Percentiles rank a stretch among this genome's conserved stretches.
phyloP scores from a whole-genome alignment of 2,888 invertebrate genomes.

The Rhyacophila evoluta region DNA sequence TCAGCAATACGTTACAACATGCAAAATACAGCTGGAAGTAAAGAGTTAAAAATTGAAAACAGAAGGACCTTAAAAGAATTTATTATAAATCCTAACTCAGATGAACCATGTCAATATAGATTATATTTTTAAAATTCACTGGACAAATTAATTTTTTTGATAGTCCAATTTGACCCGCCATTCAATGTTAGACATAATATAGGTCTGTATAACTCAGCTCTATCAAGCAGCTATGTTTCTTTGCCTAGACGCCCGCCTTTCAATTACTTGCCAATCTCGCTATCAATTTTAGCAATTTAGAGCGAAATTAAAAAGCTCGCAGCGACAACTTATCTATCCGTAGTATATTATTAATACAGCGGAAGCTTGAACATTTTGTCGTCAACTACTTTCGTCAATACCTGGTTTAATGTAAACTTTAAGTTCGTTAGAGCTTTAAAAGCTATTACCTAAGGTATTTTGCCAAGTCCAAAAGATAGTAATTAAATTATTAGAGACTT shows the following conservation, averaged over 20 bases:
- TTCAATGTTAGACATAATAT: too few species aligned
- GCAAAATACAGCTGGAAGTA: too few species aligned
- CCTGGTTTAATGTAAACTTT: background rate
- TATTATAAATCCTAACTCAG: too few species aligned
- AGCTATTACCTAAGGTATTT: background rate
- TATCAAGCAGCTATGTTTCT: background rate
- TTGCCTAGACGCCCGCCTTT: background rate
- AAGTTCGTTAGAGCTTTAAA: background rate
- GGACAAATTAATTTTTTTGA: too few species aligned
- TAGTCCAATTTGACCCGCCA: too few species aligned
- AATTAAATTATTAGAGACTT: too few species aligned
- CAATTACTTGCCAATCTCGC: slow-evolving; percentile 39
- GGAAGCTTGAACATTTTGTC: background rate
- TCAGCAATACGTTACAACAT: too few species aligned
- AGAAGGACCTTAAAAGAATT: too few species aligned
- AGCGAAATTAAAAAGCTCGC: slow-evolving; percentile 13
- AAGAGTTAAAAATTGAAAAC: too few species aligned
- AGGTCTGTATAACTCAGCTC: too few species aligned
- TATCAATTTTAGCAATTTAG: slow-evolving; percentile 27
- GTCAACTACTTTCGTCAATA: background rate
- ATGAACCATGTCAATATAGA: too few species aligned
- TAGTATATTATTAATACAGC: background rate
- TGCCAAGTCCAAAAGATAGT: background rate
- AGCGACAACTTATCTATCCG: background rate
- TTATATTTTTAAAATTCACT: too few species aligned